Conservation (phyloP, 2,113 vertebrate genomes). For the Arvicanthis niloticus region DNA sequence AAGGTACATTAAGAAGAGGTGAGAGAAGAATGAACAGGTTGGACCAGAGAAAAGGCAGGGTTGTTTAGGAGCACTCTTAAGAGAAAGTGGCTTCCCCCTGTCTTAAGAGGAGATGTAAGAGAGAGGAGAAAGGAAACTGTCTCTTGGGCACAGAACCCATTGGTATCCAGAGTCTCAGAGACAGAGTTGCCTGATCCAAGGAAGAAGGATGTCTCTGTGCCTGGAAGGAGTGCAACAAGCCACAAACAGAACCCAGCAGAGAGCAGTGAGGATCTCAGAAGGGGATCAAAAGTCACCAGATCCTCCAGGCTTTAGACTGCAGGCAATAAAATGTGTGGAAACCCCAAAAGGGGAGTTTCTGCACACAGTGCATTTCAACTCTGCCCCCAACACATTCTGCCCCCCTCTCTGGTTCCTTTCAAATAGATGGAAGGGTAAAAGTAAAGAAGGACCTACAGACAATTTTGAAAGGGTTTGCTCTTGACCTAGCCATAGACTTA, state of each 20-base stretch:
- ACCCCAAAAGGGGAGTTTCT: background rate
- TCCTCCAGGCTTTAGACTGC: background rate
- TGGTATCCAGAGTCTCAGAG: background rate
- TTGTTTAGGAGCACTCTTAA: background rate
- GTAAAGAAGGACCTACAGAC: background rate
- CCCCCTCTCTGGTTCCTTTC: background rate
- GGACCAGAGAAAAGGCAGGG: background rate
- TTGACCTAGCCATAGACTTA: background rate
- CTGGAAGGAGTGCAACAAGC: accelerated
- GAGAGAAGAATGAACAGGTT: conserved; percentile 15
- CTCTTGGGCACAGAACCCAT: background rate
- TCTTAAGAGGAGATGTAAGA: background rate
- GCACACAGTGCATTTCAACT: background rate
- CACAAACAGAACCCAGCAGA: accelerated
- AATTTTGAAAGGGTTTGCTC: background rate
- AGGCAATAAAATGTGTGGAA: background rate
- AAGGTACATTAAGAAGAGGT: background rate
- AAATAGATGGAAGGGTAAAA: background rate
- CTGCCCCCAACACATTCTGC: background rate
- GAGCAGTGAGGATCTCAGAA: accelerated
- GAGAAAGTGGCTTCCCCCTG: background rate
- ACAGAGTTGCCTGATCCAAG: background rate
- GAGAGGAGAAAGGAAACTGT: background rate
- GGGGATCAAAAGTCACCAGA: background rate
- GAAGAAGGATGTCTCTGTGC: too few species aligned